Percentiles rank a stretch among this genome's conserved stretches.
These are phyloP conservation scores for Cotesia typhae DNA, from an alignment of 1,140 invertebrate genomes.

Conservation along the genomic window DNA sequence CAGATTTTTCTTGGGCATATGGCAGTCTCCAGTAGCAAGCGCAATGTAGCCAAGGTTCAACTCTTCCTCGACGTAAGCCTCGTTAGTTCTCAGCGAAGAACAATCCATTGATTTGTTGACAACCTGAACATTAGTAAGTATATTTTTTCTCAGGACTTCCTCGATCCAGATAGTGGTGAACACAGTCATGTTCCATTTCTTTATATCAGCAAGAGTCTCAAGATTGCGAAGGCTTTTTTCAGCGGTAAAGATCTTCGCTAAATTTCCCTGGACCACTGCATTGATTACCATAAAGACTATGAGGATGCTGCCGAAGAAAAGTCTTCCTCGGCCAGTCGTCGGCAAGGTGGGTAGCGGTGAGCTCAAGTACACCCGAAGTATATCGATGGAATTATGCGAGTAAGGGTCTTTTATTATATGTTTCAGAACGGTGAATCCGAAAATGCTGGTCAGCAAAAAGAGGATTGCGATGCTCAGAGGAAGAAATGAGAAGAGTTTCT, in stretches of 20 bases:
- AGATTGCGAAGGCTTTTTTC: not conserved
- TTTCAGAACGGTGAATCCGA: not conserved
- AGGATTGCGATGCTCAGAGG: not conserved
- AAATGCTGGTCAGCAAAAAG: not conserved
- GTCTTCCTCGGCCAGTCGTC: not conserved
- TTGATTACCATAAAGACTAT: not conserved
- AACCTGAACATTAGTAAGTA: not conserved
- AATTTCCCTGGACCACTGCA: conserved; percentile 2
- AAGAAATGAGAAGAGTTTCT: not conserved
- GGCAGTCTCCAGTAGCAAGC: not conserved
- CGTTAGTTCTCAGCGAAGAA: not conserved
- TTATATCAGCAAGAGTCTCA: not conserved
- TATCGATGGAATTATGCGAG: not conserved
- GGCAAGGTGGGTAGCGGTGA: not conserved
- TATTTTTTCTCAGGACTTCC: not conserved
- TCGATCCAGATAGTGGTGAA: not conserved
- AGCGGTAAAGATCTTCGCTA: not conserved
- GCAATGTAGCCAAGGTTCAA: not conserved
- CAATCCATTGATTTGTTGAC: not conserved
- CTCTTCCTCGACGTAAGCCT: conserved; percentile 2
- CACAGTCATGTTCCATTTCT: not conserved
- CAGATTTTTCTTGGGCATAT: not conserved
- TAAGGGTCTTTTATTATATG: not conserved
- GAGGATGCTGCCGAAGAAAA: not conserved
- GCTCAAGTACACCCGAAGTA: conserved; percentile 3